Evolutionary conservation across 2,888 invertebrate genomes (phyloP).

Genomic region (Apotomis capreana): DNA sequence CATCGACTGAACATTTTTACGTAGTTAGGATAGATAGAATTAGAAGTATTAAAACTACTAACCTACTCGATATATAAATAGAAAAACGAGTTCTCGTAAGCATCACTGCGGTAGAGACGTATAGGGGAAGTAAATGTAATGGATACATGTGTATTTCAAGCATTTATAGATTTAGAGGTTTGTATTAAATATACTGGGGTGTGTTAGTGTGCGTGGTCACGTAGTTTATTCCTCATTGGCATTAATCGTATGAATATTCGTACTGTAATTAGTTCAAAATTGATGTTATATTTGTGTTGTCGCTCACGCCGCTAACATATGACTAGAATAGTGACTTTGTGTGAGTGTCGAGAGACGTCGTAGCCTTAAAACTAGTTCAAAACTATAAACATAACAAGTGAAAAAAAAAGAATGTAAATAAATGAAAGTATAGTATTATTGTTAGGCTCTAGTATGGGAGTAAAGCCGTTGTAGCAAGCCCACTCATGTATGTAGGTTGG

Average conservation of each 20-base stretch:
- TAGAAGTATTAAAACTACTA: conserved; percentile 61
- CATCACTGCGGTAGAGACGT: conserved; percentile 69
- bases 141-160: conserved; percentile 72
- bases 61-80: conserved; percentile 57
- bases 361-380: conserved; percentile 84
- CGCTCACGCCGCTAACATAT: conserved; percentile 68
- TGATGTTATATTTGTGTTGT: conserved; percentile 50
- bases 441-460: conserved; percentile 69
- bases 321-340: conserved; percentile 67
- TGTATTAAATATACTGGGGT: conserved; percentile 60
- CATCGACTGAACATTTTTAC: conserved; percentile 82
- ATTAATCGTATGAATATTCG: conserved; percentile 47
- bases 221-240: conserved; percentile 58
- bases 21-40: conserved; percentile 72
- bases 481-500: conserved; percentile 57
- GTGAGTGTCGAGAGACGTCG: conserved; percentile 76
- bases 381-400: conserved; percentile 73
- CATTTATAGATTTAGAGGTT: conserved; percentile 76
- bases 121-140: conserved; percentile 65
- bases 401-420: conserved; percentile 69
- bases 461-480: conserved; percentile 64
- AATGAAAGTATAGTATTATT: conserved; percentile 72
- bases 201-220: conserved; percentile 75
- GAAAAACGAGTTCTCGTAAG: conserved; percentile 42
- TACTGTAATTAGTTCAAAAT: conserved; percentile 59